Evolutionary conservation across 2,888 invertebrate species (phyloP).

Genomic region (Thymelicus acteon): DNA sequence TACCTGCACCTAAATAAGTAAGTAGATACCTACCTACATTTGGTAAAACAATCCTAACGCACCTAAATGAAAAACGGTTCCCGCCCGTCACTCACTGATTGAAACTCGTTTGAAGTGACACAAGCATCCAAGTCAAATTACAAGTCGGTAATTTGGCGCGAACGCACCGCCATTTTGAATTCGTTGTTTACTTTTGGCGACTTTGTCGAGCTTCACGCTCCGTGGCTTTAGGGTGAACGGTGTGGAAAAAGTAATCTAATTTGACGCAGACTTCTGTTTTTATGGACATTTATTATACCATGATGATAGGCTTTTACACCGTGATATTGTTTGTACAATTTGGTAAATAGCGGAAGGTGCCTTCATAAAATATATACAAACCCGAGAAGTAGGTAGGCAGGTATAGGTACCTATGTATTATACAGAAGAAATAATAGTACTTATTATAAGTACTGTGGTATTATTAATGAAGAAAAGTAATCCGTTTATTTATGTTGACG

Average conservation of each 20-base stretch:
- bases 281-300: constrained; percentile 44
- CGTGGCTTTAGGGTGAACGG: constrained; percentile 54
- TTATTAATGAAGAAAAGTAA: too few relatives aligned
- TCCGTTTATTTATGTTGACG: too few relatives aligned
- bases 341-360: constrained; percentile 40
- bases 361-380: not conserved
- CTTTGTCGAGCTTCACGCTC: constrained; percentile 63
- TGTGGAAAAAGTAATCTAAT: constrained; percentile 70
- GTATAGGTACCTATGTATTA: too few relatives aligned
- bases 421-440: too few relatives aligned
- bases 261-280: constrained; percentile 55
- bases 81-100: not conserved
- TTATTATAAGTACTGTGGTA: too few relatives aligned
- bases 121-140: constrained; percentile 11
- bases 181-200: constrained; percentile 63
- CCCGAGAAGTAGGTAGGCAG: too few relatives aligned
- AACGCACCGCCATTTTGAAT: constrained; percentile 65
- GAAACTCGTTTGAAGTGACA: constrained; percentile 9
- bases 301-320: constrained; percentile 40
- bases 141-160: constrained; percentile 33
- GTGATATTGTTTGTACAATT: constrained; percentile 48
- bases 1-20: too few relatives aligned
- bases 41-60: not conserved
- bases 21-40: not conserved
- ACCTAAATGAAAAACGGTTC: not conserved